Conservation (phyloP, 1,140 invertebrate species). For the Zaprionus ornatus region DNA sequence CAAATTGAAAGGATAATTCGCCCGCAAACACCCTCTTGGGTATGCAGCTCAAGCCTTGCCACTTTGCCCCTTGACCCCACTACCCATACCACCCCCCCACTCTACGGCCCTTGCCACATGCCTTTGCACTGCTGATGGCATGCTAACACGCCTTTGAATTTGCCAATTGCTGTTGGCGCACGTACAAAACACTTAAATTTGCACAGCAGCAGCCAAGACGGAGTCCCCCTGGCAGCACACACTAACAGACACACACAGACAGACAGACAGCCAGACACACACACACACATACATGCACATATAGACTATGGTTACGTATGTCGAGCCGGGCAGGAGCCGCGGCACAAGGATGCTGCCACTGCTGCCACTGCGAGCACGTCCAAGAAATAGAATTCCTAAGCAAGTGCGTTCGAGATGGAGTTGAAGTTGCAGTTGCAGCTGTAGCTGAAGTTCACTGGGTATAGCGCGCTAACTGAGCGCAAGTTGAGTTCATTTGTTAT, state of each 20-base stretch:
- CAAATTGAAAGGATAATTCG: slow-evolving; percentile 84
- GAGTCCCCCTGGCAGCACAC: slow-evolving; percentile 7
- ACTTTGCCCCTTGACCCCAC: slow-evolving; percentile 13
- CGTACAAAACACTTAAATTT: slow-evolving; percentile 83
- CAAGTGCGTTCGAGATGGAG: slow-evolving; percentile 52
- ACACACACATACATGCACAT: slow-evolving; percentile 6
- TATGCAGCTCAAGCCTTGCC: slow-evolving; percentile 37
- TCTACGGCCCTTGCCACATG: not conserved
- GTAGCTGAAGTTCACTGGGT: not conserved
- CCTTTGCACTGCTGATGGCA: slow-evolving; percentile 66
- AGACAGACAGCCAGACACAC: slow-evolving; percentile 7
- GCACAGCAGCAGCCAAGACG: slow-evolving; percentile 69
- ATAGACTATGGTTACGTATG: slow-evolving; percentile 16
- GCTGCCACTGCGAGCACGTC: slow-evolving; percentile 65
- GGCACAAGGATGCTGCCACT: slow-evolving; percentile 62
- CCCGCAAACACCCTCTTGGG: slow-evolving; percentile 83
- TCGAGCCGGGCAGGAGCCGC: slow-evolving; percentile 38
- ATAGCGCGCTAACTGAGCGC: not conserved
- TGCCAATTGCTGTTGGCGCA: slow-evolving; percentile 83
- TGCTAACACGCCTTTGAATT: slow-evolving; percentile 83
- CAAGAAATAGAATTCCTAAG: slow-evolving; percentile 81
- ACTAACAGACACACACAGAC: slow-evolving; percentile 31
- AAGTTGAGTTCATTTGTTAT: not conserved
- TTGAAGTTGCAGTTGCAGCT: not conserved
- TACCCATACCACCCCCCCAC: not conserved